Evolutionary conservation across 2,797 vertebrate genomes (phyloP).

Genomic region (Sitta carolinensis): DNA sequence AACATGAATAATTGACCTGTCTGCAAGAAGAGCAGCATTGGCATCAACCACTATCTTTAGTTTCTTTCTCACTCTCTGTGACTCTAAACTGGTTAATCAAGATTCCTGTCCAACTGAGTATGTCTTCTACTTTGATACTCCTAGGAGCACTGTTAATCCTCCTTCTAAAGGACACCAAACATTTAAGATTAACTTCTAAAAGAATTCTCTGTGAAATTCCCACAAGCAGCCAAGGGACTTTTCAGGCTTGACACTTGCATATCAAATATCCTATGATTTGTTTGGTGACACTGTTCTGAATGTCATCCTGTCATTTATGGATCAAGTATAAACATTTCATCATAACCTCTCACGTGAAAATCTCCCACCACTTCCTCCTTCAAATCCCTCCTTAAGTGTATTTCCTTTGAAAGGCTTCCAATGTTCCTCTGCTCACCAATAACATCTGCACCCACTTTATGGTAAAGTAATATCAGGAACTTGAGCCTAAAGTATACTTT

Average conservation of each 20-base stretch:
- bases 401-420: conserved; percentile 68
- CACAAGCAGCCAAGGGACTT: conserved; percentile 34
- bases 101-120: conserved; percentile 8
- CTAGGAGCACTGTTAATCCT: conserved; percentile 31
- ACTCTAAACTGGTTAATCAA: background rate
- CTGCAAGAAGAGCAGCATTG: background rate
- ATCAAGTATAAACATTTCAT: conserved; percentile 60
- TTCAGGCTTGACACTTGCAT: conserved; percentile 45
- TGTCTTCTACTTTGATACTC: background rate
- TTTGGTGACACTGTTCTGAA: conserved; percentile 55
- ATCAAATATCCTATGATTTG: conserved; percentile 52
- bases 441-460: conserved; percentile 64
- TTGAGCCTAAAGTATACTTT: conserved; percentile 25
- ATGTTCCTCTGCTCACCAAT: conserved; percentile 29
- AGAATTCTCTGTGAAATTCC: conserved; percentile 44
- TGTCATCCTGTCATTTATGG: conserved; percentile 56
- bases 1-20: background rate
- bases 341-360: conserved; percentile 57
- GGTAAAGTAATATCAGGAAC: conserved; percentile 12
- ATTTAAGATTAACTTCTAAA: conserved; percentile 14
- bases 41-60: conserved; percentile 25
- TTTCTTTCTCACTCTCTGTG: background rate
- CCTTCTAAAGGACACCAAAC: background rate
- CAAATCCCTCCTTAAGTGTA: conserved; percentile 57
- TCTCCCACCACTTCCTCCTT: conserved; percentile 61